phyloP scores from a whole-genome alignment of 1,140 invertebrate species.

The Campoletis sonorensis region DNA sequence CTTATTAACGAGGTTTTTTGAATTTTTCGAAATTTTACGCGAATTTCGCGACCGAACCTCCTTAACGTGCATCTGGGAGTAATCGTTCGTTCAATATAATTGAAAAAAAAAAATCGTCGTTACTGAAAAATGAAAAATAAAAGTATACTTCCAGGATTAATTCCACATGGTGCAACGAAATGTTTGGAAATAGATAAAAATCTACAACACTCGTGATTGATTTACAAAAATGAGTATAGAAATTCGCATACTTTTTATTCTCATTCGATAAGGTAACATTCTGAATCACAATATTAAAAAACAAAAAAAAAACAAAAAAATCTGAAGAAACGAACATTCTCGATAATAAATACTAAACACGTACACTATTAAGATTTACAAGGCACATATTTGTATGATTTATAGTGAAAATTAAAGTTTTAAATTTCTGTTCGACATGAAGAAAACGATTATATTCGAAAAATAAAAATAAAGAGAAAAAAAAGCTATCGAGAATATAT shows the following conservation, averaged over 20 bases:
- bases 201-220: neutral
- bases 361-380: constrained; percentile 55
- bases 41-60: too few relatives aligned
- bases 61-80: too few relatives aligned
- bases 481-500: constrained; percentile 27
- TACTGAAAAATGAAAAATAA: too few relatives aligned
- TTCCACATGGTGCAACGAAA: too few relatives aligned
- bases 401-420: constrained; percentile 18
- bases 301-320: too few relatives aligned
- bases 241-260: constrained; percentile 49
- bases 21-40: too few relatives aligned
- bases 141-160: too few relatives aligned
- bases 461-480: neutral
- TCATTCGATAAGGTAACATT: constrained; percentile 52
- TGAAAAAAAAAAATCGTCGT: too few relatives aligned
- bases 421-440: neutral
- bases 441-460: constrained; percentile 28
- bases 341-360: constrained; percentile 64
- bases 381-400: constrained; percentile 60
- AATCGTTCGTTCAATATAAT: too few relatives aligned
- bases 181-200: too few relatives aligned
- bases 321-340: neutral
- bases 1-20: too few relatives aligned
- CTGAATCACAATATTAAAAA: constrained; percentile 65
- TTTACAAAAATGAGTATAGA: constrained; percentile 22